Base-by-base conservation (phyloP, 2,113 vertebrate genomes). In the Oryzias celebensis region DNA sequence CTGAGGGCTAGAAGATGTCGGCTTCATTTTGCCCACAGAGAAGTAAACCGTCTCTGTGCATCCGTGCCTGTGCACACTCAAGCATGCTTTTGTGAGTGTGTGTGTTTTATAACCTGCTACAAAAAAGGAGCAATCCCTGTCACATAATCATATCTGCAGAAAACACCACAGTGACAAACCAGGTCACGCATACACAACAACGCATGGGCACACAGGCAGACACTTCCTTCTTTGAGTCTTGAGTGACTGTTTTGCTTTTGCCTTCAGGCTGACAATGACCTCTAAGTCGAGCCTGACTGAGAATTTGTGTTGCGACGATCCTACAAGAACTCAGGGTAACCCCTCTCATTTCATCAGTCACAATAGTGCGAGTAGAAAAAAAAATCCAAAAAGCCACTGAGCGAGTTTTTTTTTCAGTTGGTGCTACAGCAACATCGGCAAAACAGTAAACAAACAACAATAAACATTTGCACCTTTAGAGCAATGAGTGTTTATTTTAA, bases 161-260 rank as follows among this genome's bases (percentile, higher is more conserved):
- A 72, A 76, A 70, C 44, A 56, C 31, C 62, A 63, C 46, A 4
- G 23, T 65, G 49, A 76, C 64, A 73, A 81, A 78, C 45, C 70
- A 84, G 86, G 84, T 87, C 83, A 85, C 48, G 61, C 58, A 42
- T 15, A 55, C 23, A 62, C 47, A 68, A 16, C 22, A 31, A 31
- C 18, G 24, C 10, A 42, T 16, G 23, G 3, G 36, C 15, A 42
- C 48, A 72, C 46, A 62, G 31, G 22, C 28, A 41, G 3, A 61
- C 50, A 53, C 55, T 54, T 64, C n/a, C 53, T 62, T 18, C 46
- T 65, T 58, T 71, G 68, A 54, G 26, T 73, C 60, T 73, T 63
- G 65, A 76, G 68, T 81, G 85, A 81, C 67, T 81, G 72, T 68
- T 77, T 55, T 43, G 58, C 51, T 63, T 66, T 82, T 75, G 82